phyloP scores from a whole-genome alignment of 35 echinoderm and acorn worm genomes.

The Lytechinus variegatus region DNA sequence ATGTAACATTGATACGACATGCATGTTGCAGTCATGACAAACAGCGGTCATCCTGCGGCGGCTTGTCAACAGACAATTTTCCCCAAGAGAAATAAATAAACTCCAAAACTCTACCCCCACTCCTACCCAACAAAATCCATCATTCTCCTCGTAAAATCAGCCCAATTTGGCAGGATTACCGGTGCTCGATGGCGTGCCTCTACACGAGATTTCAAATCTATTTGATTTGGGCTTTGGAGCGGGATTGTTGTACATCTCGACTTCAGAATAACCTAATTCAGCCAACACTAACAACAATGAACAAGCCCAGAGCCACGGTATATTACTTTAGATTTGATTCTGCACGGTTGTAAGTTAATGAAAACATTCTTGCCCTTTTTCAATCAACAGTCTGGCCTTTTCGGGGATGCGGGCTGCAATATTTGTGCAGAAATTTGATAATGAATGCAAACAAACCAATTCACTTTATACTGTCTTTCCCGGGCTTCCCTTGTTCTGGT shows the following conservation, averaged over 20 bases:
- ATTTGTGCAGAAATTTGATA: neutral
- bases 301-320: neutral
- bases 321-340: conserved; percentile 5
- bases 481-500: neutral
- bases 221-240: conserved; percentile 1
- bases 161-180: neutral
- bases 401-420: neutral
- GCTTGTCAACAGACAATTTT: neutral
- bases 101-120: neutral
- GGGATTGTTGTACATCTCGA: neutral
- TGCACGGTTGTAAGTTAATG: neutral
- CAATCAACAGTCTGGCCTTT: neutral
- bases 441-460: neutral
- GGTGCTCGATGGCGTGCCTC: neutral
- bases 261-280: neutral
- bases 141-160: neutral
- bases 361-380: conserved; percentile 12
- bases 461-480: neutral
- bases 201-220: neutral
- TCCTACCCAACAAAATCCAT: neutral
- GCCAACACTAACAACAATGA: neutral
- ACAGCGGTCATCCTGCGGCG: neutral
- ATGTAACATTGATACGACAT: neutral
- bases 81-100: neutral
- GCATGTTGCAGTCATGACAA: neutral